phyloP scores from a whole-genome alignment of 1,140 invertebrate species.

The Papilio helenus region DNA sequence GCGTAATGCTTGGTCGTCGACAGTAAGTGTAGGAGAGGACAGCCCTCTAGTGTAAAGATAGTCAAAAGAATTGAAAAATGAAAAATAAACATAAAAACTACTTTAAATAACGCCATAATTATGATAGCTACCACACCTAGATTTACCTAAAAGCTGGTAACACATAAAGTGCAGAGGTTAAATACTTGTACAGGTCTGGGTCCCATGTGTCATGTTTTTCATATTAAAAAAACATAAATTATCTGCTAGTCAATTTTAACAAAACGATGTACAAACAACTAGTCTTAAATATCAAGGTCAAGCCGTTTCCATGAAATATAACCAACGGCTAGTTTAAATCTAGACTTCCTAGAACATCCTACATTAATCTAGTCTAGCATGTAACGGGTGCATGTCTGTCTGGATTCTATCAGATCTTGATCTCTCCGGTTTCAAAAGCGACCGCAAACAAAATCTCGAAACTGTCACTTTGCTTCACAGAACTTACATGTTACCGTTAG shows the following conservation, averaged over 20 bases:
- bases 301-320: not conserved
- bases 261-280: not conserved
- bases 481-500: not conserved
- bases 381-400: not conserved
- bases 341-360: not conserved
- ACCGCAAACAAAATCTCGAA: slow-evolving; percentile 26
- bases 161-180: no score
- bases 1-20: no score
- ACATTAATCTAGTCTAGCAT: not conserved
- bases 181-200: no score
- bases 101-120: no score
- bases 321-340: not conserved
- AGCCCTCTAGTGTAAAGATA: no score
- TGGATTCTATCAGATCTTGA: not conserved
- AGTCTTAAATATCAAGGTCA: not conserved
- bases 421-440: slow-evolving; percentile 32
- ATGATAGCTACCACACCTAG: no score
- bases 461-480: slow-evolving; percentile 8
- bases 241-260: not conserved
- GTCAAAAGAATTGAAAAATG: no score
- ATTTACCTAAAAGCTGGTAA: no score
- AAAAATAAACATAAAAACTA: no score
- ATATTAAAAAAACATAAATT: not conserved
- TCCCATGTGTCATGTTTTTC: no score
- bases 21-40: no score